Evolutionary conservation across 2,888 invertebrate species (phyloP).

Genomic region (Smittia aterrima): DNA sequence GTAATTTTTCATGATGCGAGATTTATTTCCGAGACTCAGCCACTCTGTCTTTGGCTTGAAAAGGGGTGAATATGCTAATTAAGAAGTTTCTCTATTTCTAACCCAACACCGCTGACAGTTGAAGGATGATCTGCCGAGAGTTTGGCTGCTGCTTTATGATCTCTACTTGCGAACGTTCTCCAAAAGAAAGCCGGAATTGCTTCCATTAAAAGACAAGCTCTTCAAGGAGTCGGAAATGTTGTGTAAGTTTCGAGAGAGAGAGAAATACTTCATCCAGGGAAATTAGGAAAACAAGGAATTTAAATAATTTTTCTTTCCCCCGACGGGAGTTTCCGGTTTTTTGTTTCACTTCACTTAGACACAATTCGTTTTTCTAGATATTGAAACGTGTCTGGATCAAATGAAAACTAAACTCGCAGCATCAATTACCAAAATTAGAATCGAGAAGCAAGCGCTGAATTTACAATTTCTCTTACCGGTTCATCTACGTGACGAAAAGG

Average conservation of each 20-base stretch:
- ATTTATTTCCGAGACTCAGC: background rate
- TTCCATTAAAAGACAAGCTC: conserved; percentile 46
- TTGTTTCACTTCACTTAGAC: background rate
- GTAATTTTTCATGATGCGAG: conserved; percentile 35
- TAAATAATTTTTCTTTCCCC: conserved; percentile 5
- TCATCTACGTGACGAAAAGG: conserved; percentile 69
- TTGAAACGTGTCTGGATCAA: conserved; percentile 64
- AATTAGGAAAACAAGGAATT: conserved; percentile 33
- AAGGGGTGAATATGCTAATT: conserved; percentile 40
- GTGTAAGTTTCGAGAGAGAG: conserved; percentile 46
- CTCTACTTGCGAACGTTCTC: conserved; percentile 57
- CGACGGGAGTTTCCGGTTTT: conserved; percentile 14
- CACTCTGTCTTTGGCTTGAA: background rate
- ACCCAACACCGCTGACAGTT: conserved; percentile 45
- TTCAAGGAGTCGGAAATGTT: conserved; percentile 49
- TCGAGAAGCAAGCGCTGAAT: conserved; percentile 68
- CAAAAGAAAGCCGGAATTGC: conserved; percentile 49
- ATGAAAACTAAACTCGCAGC: conserved; percentile 71
- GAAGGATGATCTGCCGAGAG: conserved; percentile 51
- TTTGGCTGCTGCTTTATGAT: conserved; percentile 60
- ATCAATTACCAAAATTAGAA: conserved; percentile 71
- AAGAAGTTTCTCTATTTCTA: conserved; percentile 10
- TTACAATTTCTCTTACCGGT: conserved; percentile 67
- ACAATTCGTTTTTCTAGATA: conserved; percentile 49
- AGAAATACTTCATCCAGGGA: conserved; percentile 3